Evolutionary conservation across 2,113 vertebrate species (phyloP).

Genomic region (Myocastor coypus): DNA sequence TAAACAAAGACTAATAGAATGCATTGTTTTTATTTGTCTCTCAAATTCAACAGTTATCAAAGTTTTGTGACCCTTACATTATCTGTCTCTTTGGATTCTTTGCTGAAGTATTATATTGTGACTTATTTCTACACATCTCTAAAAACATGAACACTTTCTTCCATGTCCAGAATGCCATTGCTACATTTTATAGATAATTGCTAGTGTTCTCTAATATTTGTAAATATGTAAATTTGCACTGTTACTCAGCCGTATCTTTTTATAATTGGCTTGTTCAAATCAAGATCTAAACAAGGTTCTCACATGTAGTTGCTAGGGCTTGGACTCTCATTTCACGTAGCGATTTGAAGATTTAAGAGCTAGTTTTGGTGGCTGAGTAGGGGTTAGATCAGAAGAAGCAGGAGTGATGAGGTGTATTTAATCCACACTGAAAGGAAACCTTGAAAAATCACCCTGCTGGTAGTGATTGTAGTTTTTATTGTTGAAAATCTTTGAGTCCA

Average conservation of each 20-base stretch:
- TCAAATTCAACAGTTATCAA: not conserved
- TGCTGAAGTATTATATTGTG: constrained; percentile 1
- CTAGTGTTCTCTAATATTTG: not conserved
- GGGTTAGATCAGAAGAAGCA: not conserved
- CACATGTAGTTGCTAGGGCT: not conserved
- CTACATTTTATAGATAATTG: not conserved
- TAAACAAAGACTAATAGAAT: not conserved
- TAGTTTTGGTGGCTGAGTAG: not conserved
- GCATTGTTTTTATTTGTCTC: not conserved
- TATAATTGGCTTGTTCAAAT: constrained; percentile 21
- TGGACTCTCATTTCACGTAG: not conserved
- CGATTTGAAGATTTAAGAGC: not conserved
- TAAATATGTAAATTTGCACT: not conserved
- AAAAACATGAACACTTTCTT: not conserved
- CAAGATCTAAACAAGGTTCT: constrained; percentile 1
- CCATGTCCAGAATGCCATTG: not conserved
- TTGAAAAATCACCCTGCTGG: constrained; percentile 25
- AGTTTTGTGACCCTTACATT: not conserved
- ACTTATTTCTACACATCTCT: not conserved
- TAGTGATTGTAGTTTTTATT: not conserved
- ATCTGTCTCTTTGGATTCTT: not conserved
- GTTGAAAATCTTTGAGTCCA: constrained; percentile 2
- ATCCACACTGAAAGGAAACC: not conserved
- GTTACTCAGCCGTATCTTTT: not conserved
- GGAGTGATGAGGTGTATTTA: not conserved